Evolutionary conservation across 2,113 vertebrate genomes (phyloP), one percentile per base, ranked within the genome.

Genomic region (Podiceps cristatus): DNA sequence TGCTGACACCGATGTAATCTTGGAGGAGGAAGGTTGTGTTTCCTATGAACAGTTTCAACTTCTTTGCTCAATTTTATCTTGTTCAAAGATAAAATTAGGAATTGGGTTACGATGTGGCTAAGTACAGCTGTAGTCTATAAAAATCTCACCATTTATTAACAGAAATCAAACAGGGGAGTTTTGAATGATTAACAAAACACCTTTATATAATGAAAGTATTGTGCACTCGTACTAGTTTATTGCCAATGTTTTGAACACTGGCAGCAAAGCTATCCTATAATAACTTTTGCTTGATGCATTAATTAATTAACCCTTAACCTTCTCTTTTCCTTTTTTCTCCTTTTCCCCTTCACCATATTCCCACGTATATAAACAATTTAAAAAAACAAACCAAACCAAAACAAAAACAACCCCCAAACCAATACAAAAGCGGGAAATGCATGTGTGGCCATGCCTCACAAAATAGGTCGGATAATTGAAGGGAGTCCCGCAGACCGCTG

Each of bases 391-490:
- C 2, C 79, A 88, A 95, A 95, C 0, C 55, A 50, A 97, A 94
- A 72, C 83, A 97, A 87, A 97, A 68, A 78, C 68, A 95, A 89
- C 94, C 96, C 96, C 95, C 98, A 98, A 98, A 96, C 97, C 96
- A 94, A 98, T 99, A 98, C 97, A 98, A 99, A 99, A 99, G 99
- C 99, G 98, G 99, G 99, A 98, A 99, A 99, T 99, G 99, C 99
- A 98, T 99, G 99, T 99, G 99, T 99, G 99, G 99, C 99, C 99
- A 99, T 99, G 99, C 99, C 99, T 99, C 99, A 99, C 99, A 99
- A 99, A 99, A 99, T 99, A 99, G 99, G 99, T 97, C 99, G 99
- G 98, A 99, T 99, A 98, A 99, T 99, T 94, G 99, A 99, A 98
- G 99, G 99, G 96, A 99, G 99, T 96, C 99, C 99, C 31, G 99